Evolutionary conservation across 2,888 invertebrate species (phyloP), one percentile per base, ranked within the genome.

Genomic region (Andrena hattorfiana): DNA sequence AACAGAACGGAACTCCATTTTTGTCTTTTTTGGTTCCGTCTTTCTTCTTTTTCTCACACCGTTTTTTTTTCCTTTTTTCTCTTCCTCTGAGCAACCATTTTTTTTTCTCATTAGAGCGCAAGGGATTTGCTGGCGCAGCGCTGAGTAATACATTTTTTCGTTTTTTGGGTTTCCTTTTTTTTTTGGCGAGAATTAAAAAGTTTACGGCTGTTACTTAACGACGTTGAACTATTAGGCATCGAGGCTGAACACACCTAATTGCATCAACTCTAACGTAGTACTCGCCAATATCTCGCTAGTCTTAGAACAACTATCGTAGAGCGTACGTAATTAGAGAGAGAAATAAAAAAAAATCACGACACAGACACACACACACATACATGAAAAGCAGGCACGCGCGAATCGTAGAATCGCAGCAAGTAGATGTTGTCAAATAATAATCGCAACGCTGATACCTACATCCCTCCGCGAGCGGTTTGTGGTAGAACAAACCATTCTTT

Each of bases 201-300:
- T 64, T 51, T 72, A 42, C 75, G 67, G 59, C 81, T 78, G 78
- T 64, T 60, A 56, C 56, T 81, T 69, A 78, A 68, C 64, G 69
- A 66, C 74, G 70, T 67, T 70, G 60, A 62, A 60, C 10, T 13
- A 56, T 69, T 84, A 81, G 84, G 66, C 69, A 60, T 71, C 82
- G 80, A 74, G 67, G 85, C 86, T 84, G 73, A 75, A 67, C 81
- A 16, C 80, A 74, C 70, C 70, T 76, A 71, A 78, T 80, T 63
- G 84, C 85, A 78, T 64, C 84, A 81, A 73, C 54, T 85, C 77
- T 86, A 86, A 86, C 81, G 86, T 84, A 86, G 78, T 54, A 70
- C 56, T 82, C 67, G 77, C 69, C 71, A 81, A 60, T 13, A n/a
- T 72, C 67, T 49, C 20, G 60, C 62, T 78, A 74, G 74, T 54